Evolutionary conservation across 2,113 vertebrate genomes (phyloP).

Genomic region (Uria aalge): DNA sequence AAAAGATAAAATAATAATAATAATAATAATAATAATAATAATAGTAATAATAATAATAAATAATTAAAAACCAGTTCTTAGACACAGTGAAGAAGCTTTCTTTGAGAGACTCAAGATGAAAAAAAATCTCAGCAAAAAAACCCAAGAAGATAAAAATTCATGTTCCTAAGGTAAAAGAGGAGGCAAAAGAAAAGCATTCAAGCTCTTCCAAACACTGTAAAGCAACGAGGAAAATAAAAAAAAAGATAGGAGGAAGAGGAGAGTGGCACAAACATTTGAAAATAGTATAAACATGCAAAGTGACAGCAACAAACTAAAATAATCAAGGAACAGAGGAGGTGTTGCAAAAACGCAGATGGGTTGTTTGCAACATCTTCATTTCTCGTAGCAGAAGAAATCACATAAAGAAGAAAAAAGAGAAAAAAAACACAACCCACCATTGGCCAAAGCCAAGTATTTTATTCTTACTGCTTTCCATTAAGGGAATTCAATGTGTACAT

Average conservation of each 20-base stretch:
- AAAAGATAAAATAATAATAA: background rate
- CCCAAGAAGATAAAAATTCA: background rate
- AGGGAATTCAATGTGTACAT: background rate
- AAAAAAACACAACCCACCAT: background rate
- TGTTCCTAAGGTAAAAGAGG: background rate
- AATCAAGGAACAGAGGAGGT: slow-evolving; percentile 23
- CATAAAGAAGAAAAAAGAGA: background rate
- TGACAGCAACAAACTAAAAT: slow-evolving; percentile 36
- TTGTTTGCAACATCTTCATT: slow-evolving; percentile 8
- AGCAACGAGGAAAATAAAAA: fast-evolving
- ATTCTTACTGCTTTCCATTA: background rate
- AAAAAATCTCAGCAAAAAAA: background rate
- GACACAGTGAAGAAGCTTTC: background rate
- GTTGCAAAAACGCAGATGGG: background rate
- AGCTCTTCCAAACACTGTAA: background rate
- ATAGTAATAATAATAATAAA: background rate
- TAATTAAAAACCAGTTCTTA: background rate
- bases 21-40: background rate
- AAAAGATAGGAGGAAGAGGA: background rate
- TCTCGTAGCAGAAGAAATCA: background rate
- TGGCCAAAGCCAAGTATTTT: background rate
- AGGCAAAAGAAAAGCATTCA: background rate
- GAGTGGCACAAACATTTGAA: slow-evolving; percentile 24
- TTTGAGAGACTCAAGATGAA: background rate
- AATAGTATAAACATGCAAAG: background rate